Evolutionary conservation across 2,888 invertebrate genomes (phyloP).

Genomic region (Synergus gifuensis): DNA sequence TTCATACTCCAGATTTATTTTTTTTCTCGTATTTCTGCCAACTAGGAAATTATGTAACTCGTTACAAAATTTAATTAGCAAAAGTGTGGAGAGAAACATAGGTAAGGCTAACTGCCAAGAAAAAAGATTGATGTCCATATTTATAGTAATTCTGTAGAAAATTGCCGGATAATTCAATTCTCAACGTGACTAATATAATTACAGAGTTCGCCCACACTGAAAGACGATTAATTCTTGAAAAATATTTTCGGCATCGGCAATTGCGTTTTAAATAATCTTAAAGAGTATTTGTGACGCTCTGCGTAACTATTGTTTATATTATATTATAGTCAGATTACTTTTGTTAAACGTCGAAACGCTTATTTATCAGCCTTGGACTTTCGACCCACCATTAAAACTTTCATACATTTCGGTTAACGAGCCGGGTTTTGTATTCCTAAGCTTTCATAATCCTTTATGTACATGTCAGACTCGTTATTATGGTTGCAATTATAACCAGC

Average conservation of each 20-base stretch:
- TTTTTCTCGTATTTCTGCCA: background rate
- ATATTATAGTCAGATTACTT: background rate
- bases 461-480: constrained; percentile 16
- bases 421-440: background rate
- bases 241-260: background rate
- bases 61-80: background rate
- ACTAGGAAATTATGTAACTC: background rate
- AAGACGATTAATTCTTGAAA: background rate
- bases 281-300: background rate
- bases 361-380: background rate
- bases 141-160: background rate
- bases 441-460: constrained; percentile 10
- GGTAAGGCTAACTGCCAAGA: constrained; percentile 1
- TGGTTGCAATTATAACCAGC: constrained; percentile 19
- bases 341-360: background rate
- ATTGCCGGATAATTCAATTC: background rate
- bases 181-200: constrained; percentile 6
- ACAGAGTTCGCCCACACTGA: background rate
- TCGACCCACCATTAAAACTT: background rate
- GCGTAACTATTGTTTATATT: background rate
- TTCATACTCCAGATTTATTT: too few relatives aligned
- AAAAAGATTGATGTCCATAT: background rate
- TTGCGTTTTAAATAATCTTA: background rate
- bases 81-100: constrained; percentile 4
- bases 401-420: constrained; percentile 6